Evolutionary conservation across 2,888 invertebrate genomes (phyloP).

Genomic region (Trachelus troglodyta): DNA sequence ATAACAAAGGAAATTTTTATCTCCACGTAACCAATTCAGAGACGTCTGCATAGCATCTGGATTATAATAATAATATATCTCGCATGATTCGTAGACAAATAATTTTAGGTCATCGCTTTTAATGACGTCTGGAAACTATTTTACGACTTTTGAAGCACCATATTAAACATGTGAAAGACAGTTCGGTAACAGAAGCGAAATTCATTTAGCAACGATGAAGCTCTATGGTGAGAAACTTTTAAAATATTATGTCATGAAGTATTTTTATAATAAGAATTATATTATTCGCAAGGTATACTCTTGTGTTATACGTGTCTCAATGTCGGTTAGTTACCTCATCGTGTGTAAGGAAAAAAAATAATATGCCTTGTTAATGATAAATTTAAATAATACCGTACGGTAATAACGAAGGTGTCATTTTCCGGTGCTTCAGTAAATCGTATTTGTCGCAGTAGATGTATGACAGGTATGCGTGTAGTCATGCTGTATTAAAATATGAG

Average conservation of each 20-base stretch:
- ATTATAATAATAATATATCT: neutral
- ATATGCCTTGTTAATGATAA: neutral
- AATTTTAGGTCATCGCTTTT: neutral
- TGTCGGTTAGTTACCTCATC: neutral
- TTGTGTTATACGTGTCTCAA: neutral
- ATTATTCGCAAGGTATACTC: neutral
- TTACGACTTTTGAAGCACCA: neutral
- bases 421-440: slow-evolving; percentile 48
- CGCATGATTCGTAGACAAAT: neutral
- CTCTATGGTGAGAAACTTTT: neutral
- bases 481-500: neutral
- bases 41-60: neutral
- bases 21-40: neutral
- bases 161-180: neutral
- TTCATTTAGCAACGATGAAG: neutral
- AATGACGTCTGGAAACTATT: neutral
- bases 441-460: slow-evolving; percentile 32
- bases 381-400: neutral
- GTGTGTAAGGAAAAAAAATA: neutral
- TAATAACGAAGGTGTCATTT: slow-evolving; percentile 36
- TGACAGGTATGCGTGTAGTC: neutral
- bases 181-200: neutral
- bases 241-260: neutral
- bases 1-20: neutral
- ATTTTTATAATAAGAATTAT: neutral